Evolutionary conservation across 2,888 invertebrate species (phyloP).

Genomic region (Masnerella sp.): DNA sequence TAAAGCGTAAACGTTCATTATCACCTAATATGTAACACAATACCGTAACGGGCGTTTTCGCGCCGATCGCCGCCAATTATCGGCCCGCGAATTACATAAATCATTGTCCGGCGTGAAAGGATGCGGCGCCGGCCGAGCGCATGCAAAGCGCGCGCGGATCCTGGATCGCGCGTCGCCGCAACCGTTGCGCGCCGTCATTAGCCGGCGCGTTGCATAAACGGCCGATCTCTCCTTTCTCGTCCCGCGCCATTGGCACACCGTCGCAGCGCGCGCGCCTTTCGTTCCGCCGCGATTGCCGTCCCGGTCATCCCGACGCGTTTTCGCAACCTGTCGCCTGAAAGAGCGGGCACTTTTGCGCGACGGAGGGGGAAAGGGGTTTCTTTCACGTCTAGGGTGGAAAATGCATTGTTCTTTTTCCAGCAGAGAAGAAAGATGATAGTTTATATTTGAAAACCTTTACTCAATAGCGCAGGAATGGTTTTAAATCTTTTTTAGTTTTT

Average conservation of each 20-base stretch:
- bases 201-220: constrained; percentile 65
- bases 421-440: too few relatives aligned
- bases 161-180: constrained; percentile 40
- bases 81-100: neutral
- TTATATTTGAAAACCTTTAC: too few relatives aligned
- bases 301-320: too few relatives aligned
- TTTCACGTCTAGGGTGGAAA: too few relatives aligned
- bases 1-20: constrained; percentile 24
- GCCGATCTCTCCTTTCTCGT: constrained; percentile 71
- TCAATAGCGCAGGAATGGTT: too few relatives aligned
- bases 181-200: constrained; percentile 63
- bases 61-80: constrained; percentile 1
- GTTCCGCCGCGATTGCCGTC: too few relatives aligned
- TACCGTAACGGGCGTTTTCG: constrained; percentile 6
- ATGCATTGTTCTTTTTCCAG: too few relatives aligned
- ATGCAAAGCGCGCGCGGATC: constrained; percentile 33
- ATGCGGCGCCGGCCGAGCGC: constrained; percentile 5
- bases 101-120: constrained; percentile 7
- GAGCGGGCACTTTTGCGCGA: too few relatives aligned
- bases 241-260: constrained; percentile 58
- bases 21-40: constrained; percentile 35
- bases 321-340: too few relatives aligned
- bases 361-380: too few relatives aligned
- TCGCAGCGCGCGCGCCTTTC: neutral
- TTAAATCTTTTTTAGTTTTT: too few relatives aligned